Conservation (phyloP, 2,888 invertebrate species). For the Hyposoter didymator region DNA sequence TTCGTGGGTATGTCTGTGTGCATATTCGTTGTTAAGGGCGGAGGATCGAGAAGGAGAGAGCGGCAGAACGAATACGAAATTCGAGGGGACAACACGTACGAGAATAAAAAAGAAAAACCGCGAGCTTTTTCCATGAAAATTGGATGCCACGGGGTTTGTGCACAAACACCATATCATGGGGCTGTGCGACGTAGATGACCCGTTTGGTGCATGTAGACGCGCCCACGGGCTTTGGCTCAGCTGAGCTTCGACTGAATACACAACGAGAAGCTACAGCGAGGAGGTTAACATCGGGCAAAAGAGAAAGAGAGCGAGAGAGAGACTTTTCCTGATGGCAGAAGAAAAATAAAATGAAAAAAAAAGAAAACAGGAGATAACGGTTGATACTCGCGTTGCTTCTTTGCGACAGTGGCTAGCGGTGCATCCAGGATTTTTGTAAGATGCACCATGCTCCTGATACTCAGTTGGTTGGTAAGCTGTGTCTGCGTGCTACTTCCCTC, state of each 20-base stretch:
- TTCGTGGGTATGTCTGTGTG: conserved; percentile 6
- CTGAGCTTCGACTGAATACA: conserved; percentile 55
- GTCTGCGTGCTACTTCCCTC: conserved; percentile 49
- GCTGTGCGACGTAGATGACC: neutral
- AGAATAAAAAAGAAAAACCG: conserved; percentile 28
- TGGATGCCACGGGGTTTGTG: conserved; percentile 55
- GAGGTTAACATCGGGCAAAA: conserved; percentile 21
- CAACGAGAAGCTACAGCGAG: conserved; percentile 39
- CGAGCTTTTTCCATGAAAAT: conserved; percentile 70
- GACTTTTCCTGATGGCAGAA: neutral
- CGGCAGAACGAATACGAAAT: conserved; percentile 22
- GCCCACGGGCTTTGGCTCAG: conserved; percentile 12
- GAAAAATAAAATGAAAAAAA: conserved; percentile 18
- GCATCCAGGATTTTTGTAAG: conserved; percentile 68
- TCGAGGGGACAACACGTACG: conserved; percentile 29
- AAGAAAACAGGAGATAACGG: conserved; percentile 44
- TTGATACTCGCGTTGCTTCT: conserved; percentile 52
- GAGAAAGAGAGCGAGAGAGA: neutral
- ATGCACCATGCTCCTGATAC: conserved; percentile 72
- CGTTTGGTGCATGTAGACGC: neutral
- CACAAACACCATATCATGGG: conserved; percentile 14
- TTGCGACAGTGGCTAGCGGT: conserved; percentile 1
- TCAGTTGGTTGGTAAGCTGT: conserved; percentile 72
- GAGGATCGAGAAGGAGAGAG: conserved; percentile 6
- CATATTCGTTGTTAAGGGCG: conserved; percentile 18